Conservation (phyloP, 2,113 vertebrate species). For the Parus major region DNA sequence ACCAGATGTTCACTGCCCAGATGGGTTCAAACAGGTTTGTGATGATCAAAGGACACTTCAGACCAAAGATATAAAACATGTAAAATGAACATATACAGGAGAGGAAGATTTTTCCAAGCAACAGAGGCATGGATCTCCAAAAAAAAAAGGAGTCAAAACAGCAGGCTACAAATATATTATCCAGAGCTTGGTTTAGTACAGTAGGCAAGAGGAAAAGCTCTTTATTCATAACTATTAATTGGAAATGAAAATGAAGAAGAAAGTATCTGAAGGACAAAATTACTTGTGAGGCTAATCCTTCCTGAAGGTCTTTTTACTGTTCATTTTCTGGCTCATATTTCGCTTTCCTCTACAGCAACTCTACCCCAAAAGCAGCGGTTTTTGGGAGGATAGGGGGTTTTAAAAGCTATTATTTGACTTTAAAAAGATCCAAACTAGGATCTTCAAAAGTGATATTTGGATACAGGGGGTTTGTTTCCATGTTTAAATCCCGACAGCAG, state of each 20-base stretch:
- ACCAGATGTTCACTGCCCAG: background rate
- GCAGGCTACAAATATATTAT: background rate
- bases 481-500: background rate
- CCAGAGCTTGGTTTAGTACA: background rate
- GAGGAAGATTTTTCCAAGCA: background rate
- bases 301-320: background rate
- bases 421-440: background rate
- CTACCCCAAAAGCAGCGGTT: background rate
- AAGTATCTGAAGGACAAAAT: background rate
- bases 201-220: background rate
- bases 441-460: background rate
- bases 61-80: background rate
- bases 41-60: background rate
- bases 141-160: background rate
- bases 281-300: background rate
- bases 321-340: background rate
- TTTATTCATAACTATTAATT: background rate
- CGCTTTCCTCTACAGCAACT: background rate
- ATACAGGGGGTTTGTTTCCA: background rate
- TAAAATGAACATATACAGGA: background rate
- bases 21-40: background rate
- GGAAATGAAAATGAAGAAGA: background rate
- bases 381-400: background rate
- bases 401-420: background rate
- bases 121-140: background rate